A percentile compares a stretch with the other conserved stretches of the same genome.
These are phyloP conservation scores for Limnephilus auricula DNA, from an alignment of 2,888 invertebrate species.

Conservation along the genomic window DNA sequence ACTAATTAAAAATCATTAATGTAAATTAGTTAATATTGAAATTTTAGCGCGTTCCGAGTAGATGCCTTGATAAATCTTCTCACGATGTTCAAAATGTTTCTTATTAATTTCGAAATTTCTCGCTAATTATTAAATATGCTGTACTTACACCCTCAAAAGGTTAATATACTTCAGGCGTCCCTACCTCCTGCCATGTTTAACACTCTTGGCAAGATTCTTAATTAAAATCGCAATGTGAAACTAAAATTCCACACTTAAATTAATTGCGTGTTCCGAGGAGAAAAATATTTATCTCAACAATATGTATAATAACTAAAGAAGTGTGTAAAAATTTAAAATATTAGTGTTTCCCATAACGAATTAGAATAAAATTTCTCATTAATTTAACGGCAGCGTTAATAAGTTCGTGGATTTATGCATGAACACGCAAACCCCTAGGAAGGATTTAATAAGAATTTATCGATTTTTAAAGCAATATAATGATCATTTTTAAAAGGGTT, in stretches of 20 bases:
- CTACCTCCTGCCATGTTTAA: neutral
- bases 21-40: neutral
- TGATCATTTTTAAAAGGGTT: neutral
- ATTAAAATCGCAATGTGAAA: constrained; percentile 24
- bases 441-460: neutral
- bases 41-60: neutral
- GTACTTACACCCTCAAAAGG: neutral
- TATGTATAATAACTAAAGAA: neutral
- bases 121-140: constrained; percentile 7
- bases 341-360: neutral
- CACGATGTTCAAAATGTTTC: neutral
- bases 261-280: neutral
- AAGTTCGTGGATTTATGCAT: neutral
- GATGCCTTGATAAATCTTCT: neutral
- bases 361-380: neutral
- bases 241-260: constrained; percentile 13
- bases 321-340: neutral
- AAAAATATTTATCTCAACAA: neutral
- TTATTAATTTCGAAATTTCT: constrained; percentile 1
- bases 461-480: neutral
- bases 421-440: neutral
- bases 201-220: neutral
- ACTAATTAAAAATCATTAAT: neutral
- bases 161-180: neutral
- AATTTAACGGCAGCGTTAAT: neutral